These are phyloP conservation scores for Pseudomyrmex gracilis DNA, from an alignment of 1,140 invertebrate genomes.

Conservation along the genomic window DNA sequence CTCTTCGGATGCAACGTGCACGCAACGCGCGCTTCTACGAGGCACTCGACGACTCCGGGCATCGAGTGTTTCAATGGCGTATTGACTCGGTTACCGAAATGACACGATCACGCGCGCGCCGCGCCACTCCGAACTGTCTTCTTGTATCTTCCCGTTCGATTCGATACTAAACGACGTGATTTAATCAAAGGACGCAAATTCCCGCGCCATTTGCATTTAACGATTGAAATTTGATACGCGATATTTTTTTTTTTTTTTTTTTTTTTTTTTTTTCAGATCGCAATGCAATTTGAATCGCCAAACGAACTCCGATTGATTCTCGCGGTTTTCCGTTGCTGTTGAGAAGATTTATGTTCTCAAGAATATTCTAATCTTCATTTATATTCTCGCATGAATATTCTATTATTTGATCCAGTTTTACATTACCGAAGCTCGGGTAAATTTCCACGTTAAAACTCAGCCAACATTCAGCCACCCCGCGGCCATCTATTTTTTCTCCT, in stretches of 20 bases:
- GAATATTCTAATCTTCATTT: neutral
- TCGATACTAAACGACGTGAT: neutral
- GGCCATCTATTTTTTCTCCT: neutral
- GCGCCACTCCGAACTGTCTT: constrained; percentile 59
- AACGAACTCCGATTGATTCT: too few species aligned
- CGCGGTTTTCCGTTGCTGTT: too few species aligned
- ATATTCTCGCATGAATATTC: constrained; percentile 16
- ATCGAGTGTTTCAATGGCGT: constrained; percentile 70
- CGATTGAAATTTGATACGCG: neutral
- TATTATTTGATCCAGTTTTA: neutral
- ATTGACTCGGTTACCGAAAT: constrained; percentile 59
- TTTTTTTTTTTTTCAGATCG: too few species aligned
- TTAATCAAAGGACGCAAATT: constrained; percentile 1
- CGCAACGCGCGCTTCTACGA: constrained; percentile 72
- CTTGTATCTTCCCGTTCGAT: constrained; percentile 45
- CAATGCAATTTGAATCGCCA: neutral
- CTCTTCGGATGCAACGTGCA: constrained; percentile 70
- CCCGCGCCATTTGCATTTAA: neutral
- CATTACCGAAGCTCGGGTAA: constrained; percentile 1
- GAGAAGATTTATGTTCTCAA: neutral
- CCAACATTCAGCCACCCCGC: neutral
- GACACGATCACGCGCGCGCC: constrained; percentile 51
- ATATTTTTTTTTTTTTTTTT: too few species aligned
- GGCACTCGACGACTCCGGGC: constrained; percentile 64
- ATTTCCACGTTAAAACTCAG: constrained; percentile 17